These are phyloP conservation scores for Agraylea sexmaculata DNA, from an alignment of 1,140 invertebrate species.

Conservation along the genomic window DNA sequence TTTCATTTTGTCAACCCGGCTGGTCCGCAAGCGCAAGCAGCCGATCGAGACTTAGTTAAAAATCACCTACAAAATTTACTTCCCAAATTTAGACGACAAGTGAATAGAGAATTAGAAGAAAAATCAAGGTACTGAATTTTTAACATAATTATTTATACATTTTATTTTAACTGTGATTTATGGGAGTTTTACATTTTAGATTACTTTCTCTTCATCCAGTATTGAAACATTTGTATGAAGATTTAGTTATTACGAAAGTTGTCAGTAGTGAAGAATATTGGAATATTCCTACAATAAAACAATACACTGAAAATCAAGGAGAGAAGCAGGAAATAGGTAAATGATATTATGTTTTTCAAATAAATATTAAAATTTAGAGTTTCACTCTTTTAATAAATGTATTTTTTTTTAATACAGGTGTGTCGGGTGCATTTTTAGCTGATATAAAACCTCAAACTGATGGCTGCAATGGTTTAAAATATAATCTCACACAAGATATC, in stretches of 20 bases:
- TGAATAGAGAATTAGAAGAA: constrained; percentile 86
- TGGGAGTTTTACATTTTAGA: constrained; percentile 28
- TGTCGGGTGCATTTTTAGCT: constrained; percentile 79
- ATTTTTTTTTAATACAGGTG: constrained; percentile 40
- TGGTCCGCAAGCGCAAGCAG: constrained; percentile 68
- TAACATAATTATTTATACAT: background rate
- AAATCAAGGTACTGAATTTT: constrained; percentile 44
- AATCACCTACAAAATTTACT: constrained; percentile 82
- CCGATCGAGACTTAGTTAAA: constrained; percentile 89
- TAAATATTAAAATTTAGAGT: constrained; percentile 1
- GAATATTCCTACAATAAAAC: constrained; percentile 69
- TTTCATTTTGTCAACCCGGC: constrained; percentile 94
- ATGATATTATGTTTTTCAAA: constrained; percentile 12
- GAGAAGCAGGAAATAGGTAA: constrained; percentile 72
- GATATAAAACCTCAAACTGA: constrained; percentile 96
- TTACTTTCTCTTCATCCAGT: constrained; percentile 74
- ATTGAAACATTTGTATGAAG: constrained; percentile 76
- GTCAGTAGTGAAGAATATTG: constrained; percentile 95
- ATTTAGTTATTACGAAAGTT: constrained; percentile 88
- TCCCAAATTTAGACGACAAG: constrained; percentile 90
- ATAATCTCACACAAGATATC: constrained; percentile 93
- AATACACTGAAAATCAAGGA: constrained; percentile 63
- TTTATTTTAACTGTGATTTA: background rate
- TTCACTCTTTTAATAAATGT: background rate
- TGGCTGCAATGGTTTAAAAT: constrained; percentile 92